phyloP scores from a whole-genome alignment of 2,888 invertebrate species.

The Eilema depressum region DNA sequence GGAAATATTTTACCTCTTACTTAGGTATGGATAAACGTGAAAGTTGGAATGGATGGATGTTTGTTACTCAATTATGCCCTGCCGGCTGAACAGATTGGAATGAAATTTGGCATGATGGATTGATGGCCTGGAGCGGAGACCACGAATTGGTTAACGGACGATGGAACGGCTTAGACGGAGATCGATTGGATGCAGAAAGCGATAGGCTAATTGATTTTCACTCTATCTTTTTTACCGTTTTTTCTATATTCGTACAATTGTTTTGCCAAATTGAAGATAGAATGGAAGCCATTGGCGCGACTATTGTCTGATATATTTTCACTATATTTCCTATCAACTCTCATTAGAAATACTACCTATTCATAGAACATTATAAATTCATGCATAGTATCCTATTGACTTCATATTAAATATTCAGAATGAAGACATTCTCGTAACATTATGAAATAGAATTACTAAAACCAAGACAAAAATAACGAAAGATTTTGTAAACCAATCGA shows the following conservation, averaged over 20 bases:
- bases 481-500: not conserved
- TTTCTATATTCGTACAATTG: not conserved
- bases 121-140: not conserved
- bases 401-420: not conserved
- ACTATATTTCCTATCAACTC: not conserved
- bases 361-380: constrained; percentile 6
- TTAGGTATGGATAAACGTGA: no score
- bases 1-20: no score
- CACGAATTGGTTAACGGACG: not conserved
- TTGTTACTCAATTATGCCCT: no score
- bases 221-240: not conserved
- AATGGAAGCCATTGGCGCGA: not conserved
- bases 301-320: not conserved
- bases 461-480: not conserved
- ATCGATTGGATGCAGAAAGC: not conserved
- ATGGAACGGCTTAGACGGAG: not conserved
- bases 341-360: not conserved
- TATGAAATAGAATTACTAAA: not conserved
- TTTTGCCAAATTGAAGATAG: not conserved
- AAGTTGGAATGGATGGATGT: no score
- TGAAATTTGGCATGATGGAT: no score
- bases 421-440: not conserved
- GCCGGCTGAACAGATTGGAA: no score
- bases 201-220: no score
- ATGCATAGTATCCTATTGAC: not conserved